Conservation (phyloP, 2,113 vertebrate genomes). For the Pyxicephalus adspersus region DNA sequence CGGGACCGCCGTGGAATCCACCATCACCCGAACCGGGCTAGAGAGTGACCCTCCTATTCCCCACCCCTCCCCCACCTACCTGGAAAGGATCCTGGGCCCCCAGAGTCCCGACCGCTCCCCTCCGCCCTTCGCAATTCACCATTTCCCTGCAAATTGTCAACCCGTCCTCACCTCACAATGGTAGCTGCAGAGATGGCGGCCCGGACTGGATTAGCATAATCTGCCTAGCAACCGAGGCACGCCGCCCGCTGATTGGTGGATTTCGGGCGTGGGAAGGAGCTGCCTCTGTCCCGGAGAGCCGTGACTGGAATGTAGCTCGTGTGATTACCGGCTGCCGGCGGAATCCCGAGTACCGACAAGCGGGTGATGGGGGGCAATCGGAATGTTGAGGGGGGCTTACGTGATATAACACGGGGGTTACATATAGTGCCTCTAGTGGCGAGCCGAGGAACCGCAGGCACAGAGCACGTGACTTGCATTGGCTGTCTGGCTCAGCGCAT, state of each 20-base stretch:
- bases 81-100: conserved; percentile 23
- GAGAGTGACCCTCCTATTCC: background rate
- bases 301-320: too few relatives aligned
- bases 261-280: background rate
- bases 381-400: too few relatives aligned
- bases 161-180: conserved; percentile 91
- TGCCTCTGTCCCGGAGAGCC: background rate
- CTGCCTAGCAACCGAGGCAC: conserved; percentile 78
- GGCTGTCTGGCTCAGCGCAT: too few relatives aligned
- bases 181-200: conserved; percentile 87
- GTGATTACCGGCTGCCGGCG: too few relatives aligned
- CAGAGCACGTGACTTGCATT: too few relatives aligned
- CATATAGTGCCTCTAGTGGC: background rate
- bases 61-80: conserved; percentile 49
- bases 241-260: conserved; percentile 66
- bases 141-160: conserved; percentile 73
- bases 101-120: conserved; percentile 50
- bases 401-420: too few relatives aligned
- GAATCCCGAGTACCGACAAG: too few relatives aligned
- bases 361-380: too few relatives aligned
- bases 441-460: background rate
- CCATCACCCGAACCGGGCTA: conserved; percentile 36
- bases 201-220: conserved; percentile 84
- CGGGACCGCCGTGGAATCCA: conserved; percentile 57
- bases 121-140: conserved; percentile 60